Evolutionary conservation across 2,113 vertebrate species (phyloP).

Genomic region (Macrotis lagotis): DNA sequence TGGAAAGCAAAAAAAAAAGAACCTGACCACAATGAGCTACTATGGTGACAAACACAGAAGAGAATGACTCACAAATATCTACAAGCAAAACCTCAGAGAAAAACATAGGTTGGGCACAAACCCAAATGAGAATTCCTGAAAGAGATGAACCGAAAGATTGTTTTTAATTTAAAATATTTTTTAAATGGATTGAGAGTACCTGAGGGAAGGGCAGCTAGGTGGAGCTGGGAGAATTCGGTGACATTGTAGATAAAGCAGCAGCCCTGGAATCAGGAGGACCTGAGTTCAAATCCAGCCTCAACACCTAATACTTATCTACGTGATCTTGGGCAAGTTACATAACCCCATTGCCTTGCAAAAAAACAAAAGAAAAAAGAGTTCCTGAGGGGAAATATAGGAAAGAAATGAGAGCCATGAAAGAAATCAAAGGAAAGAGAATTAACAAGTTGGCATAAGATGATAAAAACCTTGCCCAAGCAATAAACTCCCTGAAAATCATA

Average conservation of each 20-base stretch:
- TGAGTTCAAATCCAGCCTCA: too few relatives aligned
- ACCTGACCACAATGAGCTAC: background rate
- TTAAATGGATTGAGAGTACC: too few relatives aligned
- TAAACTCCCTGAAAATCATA: background rate
- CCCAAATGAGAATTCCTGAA: background rate
- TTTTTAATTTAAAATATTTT: too few relatives aligned
- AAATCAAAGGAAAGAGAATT: background rate
- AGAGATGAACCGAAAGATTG: too few relatives aligned
- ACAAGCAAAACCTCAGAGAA: background rate
- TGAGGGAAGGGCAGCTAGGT: too few relatives aligned
- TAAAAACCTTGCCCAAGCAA: background rate
- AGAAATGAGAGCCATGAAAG: background rate
- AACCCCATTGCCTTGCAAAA: too few relatives aligned
- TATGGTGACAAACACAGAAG: background rate
- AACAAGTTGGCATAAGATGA: background rate
- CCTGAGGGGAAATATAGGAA: background rate
- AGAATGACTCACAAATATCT: background rate
- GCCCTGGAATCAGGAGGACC: too few relatives aligned
- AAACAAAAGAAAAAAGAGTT: too few relatives aligned
- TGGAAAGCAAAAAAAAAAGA: background rate
- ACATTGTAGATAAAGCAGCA: too few relatives aligned
- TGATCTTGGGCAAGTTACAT: too few relatives aligned
- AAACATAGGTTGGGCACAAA: background rate
- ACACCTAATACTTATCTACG: too few relatives aligned
- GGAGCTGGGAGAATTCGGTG: too few relatives aligned